These are phyloP conservation scores for Mastacembelus armatus DNA, from an alignment of 2,797 vertebrate species.

Conservation along the genomic window DNA sequence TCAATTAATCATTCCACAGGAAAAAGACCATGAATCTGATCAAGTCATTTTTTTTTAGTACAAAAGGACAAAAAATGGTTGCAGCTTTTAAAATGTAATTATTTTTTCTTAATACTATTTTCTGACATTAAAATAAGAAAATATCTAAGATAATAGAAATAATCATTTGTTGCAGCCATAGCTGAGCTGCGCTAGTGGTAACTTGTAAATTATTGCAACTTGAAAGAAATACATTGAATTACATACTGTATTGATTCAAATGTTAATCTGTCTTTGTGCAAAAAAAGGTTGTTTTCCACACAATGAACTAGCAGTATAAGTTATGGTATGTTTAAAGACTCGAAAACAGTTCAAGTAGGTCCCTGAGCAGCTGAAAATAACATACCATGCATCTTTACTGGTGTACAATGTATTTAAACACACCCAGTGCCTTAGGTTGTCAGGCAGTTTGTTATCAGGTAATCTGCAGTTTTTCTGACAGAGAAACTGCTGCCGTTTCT, in stretches of 20 bases:
- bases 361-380: constrained; percentile 18
- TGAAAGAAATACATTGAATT: not conserved
- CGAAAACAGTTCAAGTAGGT: not conserved
- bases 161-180: not conserved
- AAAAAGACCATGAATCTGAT: no score
- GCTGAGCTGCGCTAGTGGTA: not conserved
- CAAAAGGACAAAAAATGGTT: no score
- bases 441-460: not conserved
- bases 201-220: not conserved
- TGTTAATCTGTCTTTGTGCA: not conserved
- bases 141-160: not conserved
- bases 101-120: not conserved
- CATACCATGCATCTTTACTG: not conserved
- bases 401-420: not conserved
- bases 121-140: not conserved
- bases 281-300: no score
- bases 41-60: no score
- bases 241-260: not conserved
- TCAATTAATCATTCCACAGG: no score
- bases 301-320: no score
- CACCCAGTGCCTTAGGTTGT: not conserved
- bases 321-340: no score
- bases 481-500: not conserved
- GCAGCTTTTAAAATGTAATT: no score
- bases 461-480: not conserved